phyloP scores from a whole-genome alignment of 2,113 vertebrate species.

The Mormoops blainvillei region DNA sequence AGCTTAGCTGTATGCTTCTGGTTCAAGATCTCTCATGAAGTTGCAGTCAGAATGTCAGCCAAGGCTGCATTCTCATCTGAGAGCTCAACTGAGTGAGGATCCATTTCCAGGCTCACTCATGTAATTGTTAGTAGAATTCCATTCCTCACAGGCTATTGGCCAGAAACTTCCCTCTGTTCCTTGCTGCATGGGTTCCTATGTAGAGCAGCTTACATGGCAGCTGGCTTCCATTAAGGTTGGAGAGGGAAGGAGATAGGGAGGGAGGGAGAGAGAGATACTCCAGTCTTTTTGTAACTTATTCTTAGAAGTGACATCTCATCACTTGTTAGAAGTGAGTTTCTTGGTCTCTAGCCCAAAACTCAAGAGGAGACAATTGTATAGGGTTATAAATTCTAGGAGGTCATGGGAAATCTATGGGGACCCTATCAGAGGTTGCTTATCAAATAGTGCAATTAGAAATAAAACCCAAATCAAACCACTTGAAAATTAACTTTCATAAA shows the following conservation, averaged over 20 bases:
- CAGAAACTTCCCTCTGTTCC: neutral
- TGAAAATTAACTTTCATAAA: conserved; percentile 17
- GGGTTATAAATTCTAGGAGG: neutral
- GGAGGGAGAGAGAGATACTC: neutral
- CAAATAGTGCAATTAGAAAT: neutral
- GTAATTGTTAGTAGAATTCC: neutral
- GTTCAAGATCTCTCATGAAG: neutral
- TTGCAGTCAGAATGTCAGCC: neutral
- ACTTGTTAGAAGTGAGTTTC: neutral
- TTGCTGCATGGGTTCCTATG: neutral
- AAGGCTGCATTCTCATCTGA: neutral
- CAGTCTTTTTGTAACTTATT: neutral
- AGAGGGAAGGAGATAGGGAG: too few relatives aligned
- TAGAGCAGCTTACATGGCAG: neutral
- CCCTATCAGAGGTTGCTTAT: neutral
- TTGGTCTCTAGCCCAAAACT: neutral
- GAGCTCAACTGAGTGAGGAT: neutral
- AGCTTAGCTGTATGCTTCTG: neutral
- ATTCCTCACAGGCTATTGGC: neutral
- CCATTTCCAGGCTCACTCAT: neutral
- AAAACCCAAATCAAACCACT: neutral
- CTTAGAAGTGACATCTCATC: neutral
- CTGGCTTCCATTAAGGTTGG: neutral
- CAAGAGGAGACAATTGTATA: neutral
- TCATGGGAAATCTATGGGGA: neutral